These are phyloP conservation scores for Regulus satrapa DNA, from an alignment of 2,113 vertebrate genomes.

Conservation along the genomic window DNA sequence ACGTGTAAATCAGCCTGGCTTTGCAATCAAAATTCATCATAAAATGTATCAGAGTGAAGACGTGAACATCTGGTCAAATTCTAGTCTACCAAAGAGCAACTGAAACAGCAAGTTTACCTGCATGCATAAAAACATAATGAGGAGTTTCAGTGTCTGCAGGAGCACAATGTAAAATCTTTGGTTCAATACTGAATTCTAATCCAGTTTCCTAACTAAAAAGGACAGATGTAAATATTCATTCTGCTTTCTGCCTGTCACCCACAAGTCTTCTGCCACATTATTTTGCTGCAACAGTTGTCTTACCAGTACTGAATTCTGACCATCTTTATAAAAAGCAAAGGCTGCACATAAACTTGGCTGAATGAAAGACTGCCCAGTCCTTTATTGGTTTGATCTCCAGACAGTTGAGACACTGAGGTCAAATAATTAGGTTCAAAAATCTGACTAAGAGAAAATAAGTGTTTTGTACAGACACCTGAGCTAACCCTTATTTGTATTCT, in stretches of 20 bases:
- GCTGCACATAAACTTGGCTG: neutral
- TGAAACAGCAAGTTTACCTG: neutral
- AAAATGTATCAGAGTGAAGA: neutral
- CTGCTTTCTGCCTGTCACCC: neutral
- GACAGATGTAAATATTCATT: neutral
- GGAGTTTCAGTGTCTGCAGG: neutral
- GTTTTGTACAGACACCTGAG: neutral
- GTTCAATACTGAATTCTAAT: neutral
- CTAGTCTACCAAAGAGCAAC: neutral
- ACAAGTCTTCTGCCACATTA: neutral
- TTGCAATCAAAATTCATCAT: neutral
- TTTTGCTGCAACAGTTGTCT: neutral
- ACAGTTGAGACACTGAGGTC: fast-evolving
- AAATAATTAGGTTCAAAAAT: neutral
- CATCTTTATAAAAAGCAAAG: neutral
- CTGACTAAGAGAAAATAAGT: neutral
- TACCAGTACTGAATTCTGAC: neutral
- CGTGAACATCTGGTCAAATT: neutral
- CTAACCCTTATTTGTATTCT: neutral
- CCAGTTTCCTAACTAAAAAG: neutral
- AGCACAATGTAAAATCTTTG: neutral
- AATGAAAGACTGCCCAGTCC: neutral
- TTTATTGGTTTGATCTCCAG: neutral
- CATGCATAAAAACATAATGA: neutral
- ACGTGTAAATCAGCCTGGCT: neutral